phyloP scores from a whole-genome alignment of 2,113 vertebrate species.

The Eretmochelys imbricata region DNA sequence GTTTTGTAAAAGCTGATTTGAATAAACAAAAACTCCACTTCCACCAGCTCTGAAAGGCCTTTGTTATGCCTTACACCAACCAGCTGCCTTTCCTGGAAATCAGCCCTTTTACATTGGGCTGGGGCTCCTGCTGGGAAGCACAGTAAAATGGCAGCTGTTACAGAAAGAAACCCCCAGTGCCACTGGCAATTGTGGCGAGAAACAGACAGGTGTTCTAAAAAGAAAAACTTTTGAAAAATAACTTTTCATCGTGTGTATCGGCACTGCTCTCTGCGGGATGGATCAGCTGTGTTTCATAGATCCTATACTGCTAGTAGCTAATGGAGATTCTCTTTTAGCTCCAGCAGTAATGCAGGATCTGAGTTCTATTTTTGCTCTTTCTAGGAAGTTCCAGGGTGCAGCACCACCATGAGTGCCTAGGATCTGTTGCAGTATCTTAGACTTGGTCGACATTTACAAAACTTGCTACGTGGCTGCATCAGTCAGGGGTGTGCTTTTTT shows the following conservation, averaged over 20 bases:
- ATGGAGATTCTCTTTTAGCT: background rate
- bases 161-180: background rate
- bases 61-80: background rate
- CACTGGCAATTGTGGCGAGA: background rate
- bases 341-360: background rate
- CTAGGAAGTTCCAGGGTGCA: background rate
- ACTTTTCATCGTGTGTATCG: background rate
- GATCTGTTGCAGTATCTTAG: background rate
- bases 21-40: background rate
- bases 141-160: background rate
- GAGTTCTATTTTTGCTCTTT: background rate
- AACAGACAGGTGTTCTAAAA: background rate
- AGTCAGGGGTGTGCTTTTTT: background rate
- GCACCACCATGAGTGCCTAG: background rate
- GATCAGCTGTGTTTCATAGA: background rate
- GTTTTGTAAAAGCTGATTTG: background rate
- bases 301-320: background rate
- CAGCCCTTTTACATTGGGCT: background rate
- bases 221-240: background rate
- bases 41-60: background rate
- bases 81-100: background rate
- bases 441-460: background rate
- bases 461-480: background rate
- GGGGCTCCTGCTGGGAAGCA: background rate
- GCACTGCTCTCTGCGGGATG: background rate